A percentile compares a stretch with the other conserved stretches of the same genome.
Conservation (phyloP, 2,113 vertebrate species). For the Xiphophorus hellerii region DNA sequence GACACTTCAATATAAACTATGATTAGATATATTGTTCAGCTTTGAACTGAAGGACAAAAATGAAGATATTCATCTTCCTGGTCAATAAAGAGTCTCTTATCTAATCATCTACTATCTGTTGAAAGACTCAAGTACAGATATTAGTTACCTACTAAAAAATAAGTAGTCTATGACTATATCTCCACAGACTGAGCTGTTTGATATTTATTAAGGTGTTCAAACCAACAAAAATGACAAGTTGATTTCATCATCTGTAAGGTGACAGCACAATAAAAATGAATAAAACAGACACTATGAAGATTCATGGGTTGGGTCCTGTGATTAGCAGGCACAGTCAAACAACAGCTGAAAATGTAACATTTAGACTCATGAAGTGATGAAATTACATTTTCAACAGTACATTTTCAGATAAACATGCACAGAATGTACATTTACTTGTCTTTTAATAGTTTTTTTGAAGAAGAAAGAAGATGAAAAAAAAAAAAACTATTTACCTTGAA, state of each 20-base stretch:
- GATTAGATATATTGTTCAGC: no score
- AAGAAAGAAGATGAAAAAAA: neutral
- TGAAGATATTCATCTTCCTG: neutral
- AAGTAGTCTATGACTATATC: neutral
- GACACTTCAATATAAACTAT: no score
- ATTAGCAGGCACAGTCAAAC: neutral
- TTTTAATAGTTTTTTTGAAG: neutral
- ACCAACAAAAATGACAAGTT: constrained; percentile 1
- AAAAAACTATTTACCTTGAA: constrained; percentile 84
- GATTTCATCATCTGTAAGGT: neutral
- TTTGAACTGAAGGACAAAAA: no score
- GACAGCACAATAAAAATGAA: neutral
- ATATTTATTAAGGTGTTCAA: neutral
- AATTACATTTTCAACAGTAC: no score
- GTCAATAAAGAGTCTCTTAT: neutral
- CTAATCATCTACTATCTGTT: neutral
- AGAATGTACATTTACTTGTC: neutral
- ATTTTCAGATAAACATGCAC: no score
- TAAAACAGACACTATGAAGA: neutral
- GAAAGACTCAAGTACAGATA: neutral
- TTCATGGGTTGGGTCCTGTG: neutral
- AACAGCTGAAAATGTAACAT: neutral
- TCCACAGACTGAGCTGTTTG: neutral
- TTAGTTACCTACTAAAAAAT: neutral
- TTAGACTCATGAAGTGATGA: neutral